phyloP scores from a whole-genome alignment of 2,113 vertebrate genomes.

The Mustelus asterias region DNA sequence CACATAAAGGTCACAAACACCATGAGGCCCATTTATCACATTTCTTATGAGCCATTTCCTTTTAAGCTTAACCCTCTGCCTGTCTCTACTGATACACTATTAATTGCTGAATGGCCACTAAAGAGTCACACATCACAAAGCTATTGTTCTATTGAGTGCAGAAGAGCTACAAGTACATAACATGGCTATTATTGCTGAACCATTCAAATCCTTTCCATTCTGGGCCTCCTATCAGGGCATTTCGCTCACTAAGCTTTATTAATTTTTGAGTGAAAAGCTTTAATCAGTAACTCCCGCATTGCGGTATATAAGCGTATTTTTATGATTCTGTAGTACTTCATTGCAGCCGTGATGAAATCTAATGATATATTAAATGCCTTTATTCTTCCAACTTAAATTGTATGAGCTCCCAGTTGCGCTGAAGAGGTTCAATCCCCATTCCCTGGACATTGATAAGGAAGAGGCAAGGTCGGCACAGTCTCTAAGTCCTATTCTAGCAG shows the following conservation, averaged over 20 bases:
- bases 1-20: slow-evolving; percentile 49
- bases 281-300: not conserved
- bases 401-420: not conserved
- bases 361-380: not conserved
- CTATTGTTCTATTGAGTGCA: slow-evolving; percentile 22
- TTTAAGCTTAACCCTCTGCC: slow-evolving; percentile 33
- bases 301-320: not conserved
- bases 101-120: slow-evolving; percentile 34
- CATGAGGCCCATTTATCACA: slow-evolving; percentile 40
- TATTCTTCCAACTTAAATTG: not conserved
- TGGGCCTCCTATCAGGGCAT: not conserved
- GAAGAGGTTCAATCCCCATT: not conserved
- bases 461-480: too few species aligned
- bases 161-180: slow-evolving; percentile 14
- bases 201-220: not conserved
- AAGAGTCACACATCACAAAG: slow-evolving; percentile 15
- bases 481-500: not conserved
- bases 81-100: slow-evolving; percentile 30
- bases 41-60: slow-evolving; percentile 42
- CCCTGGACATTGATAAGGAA: not conserved
- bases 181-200: slow-evolving; percentile 24
- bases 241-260: not conserved
- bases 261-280: slow-evolving; percentile 17
- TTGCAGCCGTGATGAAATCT: not conserved
- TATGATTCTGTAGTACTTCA: not conserved